Conservation (phyloP, 2,888 invertebrate genomes). For the Dryomyza anilis region DNA sequence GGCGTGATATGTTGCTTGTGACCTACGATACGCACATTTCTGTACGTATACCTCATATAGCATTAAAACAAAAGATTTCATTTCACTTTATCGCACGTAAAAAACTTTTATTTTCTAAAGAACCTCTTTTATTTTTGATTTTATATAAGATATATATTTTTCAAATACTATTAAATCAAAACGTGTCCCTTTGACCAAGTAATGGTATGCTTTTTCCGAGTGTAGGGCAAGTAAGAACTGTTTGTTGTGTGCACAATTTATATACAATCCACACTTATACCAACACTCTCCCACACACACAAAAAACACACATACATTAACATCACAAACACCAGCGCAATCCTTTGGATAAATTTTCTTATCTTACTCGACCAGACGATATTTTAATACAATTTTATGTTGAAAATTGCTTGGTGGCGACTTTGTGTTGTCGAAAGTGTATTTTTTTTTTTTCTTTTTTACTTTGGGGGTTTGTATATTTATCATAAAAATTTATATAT, state of each 20-base stretch:
- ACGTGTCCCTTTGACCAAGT: too few relatives aligned
- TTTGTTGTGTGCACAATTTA: constrained; percentile 2
- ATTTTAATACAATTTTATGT: constrained; percentile 54
- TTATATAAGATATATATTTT: too few relatives aligned
- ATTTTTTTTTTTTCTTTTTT: neutral
- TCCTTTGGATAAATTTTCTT: neutral
- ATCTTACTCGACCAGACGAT: constrained; percentile 60
- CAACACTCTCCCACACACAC: neutral
- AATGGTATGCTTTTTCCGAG: too few relatives aligned
- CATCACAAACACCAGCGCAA: neutral
- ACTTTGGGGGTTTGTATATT: constrained; percentile 2
- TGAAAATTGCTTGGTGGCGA: constrained; percentile 23
- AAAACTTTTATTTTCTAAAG: too few relatives aligned
- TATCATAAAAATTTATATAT: constrained; percentile 20
- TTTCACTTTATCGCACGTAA: too few relatives aligned
- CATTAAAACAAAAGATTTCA: too few relatives aligned
- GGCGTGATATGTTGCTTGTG: too few relatives aligned
- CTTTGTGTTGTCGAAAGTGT: neutral
- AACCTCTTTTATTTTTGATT: too few relatives aligned
- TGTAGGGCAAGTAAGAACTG: too few relatives aligned
- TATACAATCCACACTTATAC: neutral
- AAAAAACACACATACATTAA: neutral
- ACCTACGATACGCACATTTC: too few relatives aligned
- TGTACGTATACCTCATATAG: too few relatives aligned
- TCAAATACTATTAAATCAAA: too few relatives aligned